Base-by-base conservation (phyloP, 2,113 vertebrate genomes). In the Sapayoa aenigma region DNA sequence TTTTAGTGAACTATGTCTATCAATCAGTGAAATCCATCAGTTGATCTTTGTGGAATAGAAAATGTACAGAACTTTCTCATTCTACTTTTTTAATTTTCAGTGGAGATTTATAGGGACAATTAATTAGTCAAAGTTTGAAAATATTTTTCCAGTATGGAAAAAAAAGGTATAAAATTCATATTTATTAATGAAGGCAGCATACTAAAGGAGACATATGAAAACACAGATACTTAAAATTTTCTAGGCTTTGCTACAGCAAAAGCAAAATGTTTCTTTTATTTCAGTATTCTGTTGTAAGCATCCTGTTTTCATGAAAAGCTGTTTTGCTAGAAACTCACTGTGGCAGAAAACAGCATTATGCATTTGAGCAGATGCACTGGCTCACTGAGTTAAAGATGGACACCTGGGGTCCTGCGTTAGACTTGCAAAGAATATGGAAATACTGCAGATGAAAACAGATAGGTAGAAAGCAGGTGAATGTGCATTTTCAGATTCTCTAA, bases 311-410 rank as follows among this genome's bases (percentile, higher is more conserved):
- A 68, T n/a, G 37, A 60, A 81, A 79, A 77, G 5, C 52, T 91
- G 37, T 77, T 90, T 53, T 80, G 72, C 37, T 88, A 50, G 42
- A 83, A 93, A 86, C 62, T 76, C 68, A 35, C 20, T 92, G 75
- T 94, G 75, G 90, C 75, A 90, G 92, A 93, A 93, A 94, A 95
- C 55, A 87, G 28, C 62, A 76, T 94, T 90, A 50, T 59, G 42
- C 72, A 59, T 93, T 84, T 95, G 44, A 93, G 65, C 53, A 94
- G 60, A 81, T 90, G 56, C 37, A 67, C 39, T 86, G 65, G 16
- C 80, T 89, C 60, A 63, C 30, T 78, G 35, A 6, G 0, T 92
- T 93, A 67, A 72, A 78, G 60, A 59, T 77, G 55, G 88, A 85
- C 82, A 96, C 63, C 82, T 92, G 82, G 55, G 75, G 59, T 92